Conservation (phyloP, 2,888 invertebrate genomes). For the Xanthostigma xanthostigma region DNA sequence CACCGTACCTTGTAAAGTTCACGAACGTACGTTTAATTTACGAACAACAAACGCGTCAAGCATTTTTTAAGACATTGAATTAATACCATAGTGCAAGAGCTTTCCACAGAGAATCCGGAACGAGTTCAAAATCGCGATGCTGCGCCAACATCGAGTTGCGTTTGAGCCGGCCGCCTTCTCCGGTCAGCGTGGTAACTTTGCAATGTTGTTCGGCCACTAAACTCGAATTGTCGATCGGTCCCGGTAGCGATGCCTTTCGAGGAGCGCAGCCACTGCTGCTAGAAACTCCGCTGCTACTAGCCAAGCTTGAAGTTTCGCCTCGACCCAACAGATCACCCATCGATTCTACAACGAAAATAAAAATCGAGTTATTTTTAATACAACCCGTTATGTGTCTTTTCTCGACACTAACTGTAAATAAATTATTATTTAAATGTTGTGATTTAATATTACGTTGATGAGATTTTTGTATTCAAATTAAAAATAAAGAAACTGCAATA, state of each 20-base stretch:
- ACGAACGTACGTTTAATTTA: background rate
- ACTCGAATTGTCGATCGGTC: conserved; percentile 61
- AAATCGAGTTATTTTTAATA: too few species aligned
- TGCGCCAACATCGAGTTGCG: conserved; percentile 57
- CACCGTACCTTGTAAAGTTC: conserved; percentile 33
- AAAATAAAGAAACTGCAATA: too few species aligned
- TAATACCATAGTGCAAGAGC: conserved; percentile 70
- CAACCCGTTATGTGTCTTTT: too few species aligned
- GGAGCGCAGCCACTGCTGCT: conserved; percentile 35
- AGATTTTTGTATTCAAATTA: too few species aligned
- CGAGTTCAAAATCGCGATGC: conserved; percentile 70
- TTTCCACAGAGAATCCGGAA: conserved; percentile 78
- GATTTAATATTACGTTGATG: too few species aligned
- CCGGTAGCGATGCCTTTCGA: conserved; percentile 35
- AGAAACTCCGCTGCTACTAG: conserved; percentile 48
- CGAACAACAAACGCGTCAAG: background rate
- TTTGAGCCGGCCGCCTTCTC: conserved; percentile 74
- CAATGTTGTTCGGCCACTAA: conserved; percentile 46
- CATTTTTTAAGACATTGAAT: background rate
- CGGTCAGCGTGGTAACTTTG: conserved; percentile 60
- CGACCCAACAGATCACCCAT: conserved; percentile 45
- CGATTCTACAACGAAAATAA: conserved; percentile 31
- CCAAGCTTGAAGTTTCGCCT: conserved; percentile 27
- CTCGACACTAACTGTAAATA: too few species aligned
- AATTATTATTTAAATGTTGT: too few species aligned